phyloP scores from a whole-genome alignment of 1,140 invertebrate species.

The Ceratosolen fusciceps region DNA sequence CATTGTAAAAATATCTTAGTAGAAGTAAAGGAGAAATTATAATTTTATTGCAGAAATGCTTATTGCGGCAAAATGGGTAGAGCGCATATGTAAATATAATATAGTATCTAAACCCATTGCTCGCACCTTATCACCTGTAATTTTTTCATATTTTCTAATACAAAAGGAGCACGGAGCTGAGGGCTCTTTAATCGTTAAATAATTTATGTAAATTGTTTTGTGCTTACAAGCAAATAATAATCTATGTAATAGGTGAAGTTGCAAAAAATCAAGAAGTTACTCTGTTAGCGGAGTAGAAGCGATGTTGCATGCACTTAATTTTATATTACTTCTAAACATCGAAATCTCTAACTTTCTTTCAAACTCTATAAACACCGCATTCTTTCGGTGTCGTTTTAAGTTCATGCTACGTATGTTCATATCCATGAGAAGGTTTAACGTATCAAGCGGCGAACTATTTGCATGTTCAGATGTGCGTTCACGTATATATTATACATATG shows the following conservation, averaged over 20 bases:
- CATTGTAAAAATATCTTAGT: background rate
- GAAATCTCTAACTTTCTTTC: background rate
- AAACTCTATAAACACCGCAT: background rate
- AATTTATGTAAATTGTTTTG: too few species aligned
- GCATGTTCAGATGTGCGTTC: too few species aligned
- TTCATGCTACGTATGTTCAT: background rate
- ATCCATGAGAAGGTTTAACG: constrained; percentile 1
- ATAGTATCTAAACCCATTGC: too few species aligned
- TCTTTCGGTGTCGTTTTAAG: background rate
- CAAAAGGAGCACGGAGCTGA: too few species aligned
- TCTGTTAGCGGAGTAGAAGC: background rate
- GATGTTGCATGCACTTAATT: background rate
- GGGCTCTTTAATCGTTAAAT: too few species aligned
- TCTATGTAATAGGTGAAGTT: background rate
- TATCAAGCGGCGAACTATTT: background rate
- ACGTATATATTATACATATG: too few species aligned
- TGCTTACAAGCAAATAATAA: background rate
- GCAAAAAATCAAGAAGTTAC: background rate
- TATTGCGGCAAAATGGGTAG: too few species aligned
- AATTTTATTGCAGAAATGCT: background rate
- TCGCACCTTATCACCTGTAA: too few species aligned
- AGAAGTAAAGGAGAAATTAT: background rate
- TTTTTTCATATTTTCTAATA: too few species aligned
- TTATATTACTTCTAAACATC: background rate
- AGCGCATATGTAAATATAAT: too few species aligned